Evolutionary conservation across 1,140 invertebrate genomes (phyloP).

Genomic region (Temnothorax nylanderi): DNA sequence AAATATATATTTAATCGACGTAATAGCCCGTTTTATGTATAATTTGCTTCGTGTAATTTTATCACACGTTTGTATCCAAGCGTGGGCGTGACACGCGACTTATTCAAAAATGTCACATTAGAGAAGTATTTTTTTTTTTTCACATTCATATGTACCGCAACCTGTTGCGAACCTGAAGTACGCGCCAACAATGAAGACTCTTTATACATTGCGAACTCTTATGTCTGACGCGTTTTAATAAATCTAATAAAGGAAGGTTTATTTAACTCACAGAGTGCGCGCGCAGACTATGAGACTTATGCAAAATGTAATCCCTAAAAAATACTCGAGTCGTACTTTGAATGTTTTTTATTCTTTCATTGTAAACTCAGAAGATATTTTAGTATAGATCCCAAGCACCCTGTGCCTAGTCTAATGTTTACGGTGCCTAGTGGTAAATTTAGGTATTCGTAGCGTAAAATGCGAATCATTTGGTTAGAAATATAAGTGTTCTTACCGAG

Average conservation of each 20-base stretch:
- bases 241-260: conserved; percentile 1
- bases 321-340: neutral
- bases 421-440: neutral
- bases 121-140: neutral
- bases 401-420: neutral
- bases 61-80: neutral
- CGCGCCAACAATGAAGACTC: neutral
- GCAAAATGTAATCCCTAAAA: neutral
- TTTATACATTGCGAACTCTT: neutral
- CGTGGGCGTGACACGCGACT: neutral
- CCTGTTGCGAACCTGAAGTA: conserved; percentile 31
- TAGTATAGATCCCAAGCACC: neutral
- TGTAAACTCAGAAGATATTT: neutral
- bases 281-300: neutral
- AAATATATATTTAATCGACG: neutral
- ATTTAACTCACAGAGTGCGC: neutral
- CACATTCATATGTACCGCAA: neutral
- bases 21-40: neutral
- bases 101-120: conserved; percentile 16
- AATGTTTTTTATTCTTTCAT: neutral
- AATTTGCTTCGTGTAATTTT: neutral
- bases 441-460: conserved; percentile 10
- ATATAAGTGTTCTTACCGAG: conserved; percentile 45
- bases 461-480: conserved; percentile 45
- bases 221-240: neutral